Evolutionary conservation across 2,797 vertebrate genomes (phyloP), one percentile per base, ranked within the genome.

Genomic region (Agapornis canus): DNA sequence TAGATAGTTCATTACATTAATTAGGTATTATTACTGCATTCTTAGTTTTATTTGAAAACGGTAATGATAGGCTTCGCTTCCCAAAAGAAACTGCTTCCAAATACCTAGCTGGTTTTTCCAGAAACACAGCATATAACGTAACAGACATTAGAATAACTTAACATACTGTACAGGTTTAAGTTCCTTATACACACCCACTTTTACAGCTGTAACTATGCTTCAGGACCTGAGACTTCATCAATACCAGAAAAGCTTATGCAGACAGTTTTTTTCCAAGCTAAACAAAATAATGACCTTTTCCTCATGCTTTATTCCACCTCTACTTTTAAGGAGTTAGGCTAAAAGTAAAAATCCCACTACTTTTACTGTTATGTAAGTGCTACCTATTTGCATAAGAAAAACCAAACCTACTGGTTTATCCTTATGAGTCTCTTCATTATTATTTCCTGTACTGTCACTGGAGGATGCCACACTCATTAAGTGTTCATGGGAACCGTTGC

Each of bases 391-490:
- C 70, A 56, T 6, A 64, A 86, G 32, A 86, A 70, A 91, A 69
- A 5, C 14, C 27, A 82, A 94, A 98, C 99, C 90, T 97, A 99
- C 99, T 4, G 97, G 97, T 96, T 98, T 98, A 80, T 95, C 95
- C 94, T 89, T 98, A 52, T 70, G 96, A 60, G 95, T 60, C 25
- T 98, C 98, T 61, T 99, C 98, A 39, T 66, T 97, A 82, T 96
- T 96, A 7, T 98, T 98, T 47, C 98, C 98, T 4, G 98, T 98
- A 95, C 98, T 99, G 86, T 99, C 99, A 26, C 98, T 99, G 60
- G 99, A 99, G 14, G 99, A 99, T 19, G 98, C 98, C 93, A 99
- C 96, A 39, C 98, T 98, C 98, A 98, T 97, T 57, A 98, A 97
- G 51, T 98, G 98, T 82, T 99, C 99, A 1, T 98, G 98, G 17